phyloP scores from a whole-genome alignment of 2,797 vertebrate species.

The Melanotaenia maccullochi region DNA sequence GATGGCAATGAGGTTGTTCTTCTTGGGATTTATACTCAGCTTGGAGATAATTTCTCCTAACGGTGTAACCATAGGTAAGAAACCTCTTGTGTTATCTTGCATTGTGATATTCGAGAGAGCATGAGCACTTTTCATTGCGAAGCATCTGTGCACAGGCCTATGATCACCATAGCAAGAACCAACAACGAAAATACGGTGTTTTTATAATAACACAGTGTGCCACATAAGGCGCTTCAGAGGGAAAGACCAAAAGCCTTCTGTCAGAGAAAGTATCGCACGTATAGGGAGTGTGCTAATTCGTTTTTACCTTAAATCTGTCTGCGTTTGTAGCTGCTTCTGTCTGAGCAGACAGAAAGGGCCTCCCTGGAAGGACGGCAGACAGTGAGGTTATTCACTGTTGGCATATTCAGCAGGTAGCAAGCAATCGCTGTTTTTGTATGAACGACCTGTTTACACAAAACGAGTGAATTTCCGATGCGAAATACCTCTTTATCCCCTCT shows the following conservation, averaged over 20 bases:
- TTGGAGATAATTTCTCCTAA: constrained; percentile 73
- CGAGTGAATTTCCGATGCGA: constrained; percentile 24
- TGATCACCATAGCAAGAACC: constrained; percentile 53
- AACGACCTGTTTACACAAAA: constrained; percentile 31
- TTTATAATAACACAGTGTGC: constrained; percentile 28
- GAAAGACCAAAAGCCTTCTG: constrained; percentile 32
- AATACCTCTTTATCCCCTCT: neutral
- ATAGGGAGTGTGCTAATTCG: constrained; percentile 22
- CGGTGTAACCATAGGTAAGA: constrained; percentile 80
- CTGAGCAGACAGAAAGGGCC: constrained; percentile 65
- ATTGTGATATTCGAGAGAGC: constrained; percentile 63
- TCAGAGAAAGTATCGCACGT: constrained; percentile 41
- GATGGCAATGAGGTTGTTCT: constrained; percentile 81
- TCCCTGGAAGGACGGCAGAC: constrained; percentile 56
- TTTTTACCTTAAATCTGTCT: constrained; percentile 50
- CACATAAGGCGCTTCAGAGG: constrained; percentile 21
- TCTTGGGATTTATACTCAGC: constrained; percentile 80
- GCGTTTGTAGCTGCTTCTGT: constrained; percentile 43
- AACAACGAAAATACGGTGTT: constrained; percentile 18
- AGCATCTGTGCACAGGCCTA: constrained; percentile 72
- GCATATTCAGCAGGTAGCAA: constrained; percentile 64
- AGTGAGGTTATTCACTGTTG: constrained; percentile 54
- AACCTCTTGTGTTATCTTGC: constrained; percentile 65
- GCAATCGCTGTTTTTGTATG: constrained; percentile 33
- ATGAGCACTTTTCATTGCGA: constrained; percentile 56